Percentiles rank a stretch among this genome's conserved stretches.
These are phyloP conservation scores for Acanthosoma haemorrhoidale DNA, from an alignment of 2,888 invertebrate genomes.

Conservation along the genomic window DNA sequence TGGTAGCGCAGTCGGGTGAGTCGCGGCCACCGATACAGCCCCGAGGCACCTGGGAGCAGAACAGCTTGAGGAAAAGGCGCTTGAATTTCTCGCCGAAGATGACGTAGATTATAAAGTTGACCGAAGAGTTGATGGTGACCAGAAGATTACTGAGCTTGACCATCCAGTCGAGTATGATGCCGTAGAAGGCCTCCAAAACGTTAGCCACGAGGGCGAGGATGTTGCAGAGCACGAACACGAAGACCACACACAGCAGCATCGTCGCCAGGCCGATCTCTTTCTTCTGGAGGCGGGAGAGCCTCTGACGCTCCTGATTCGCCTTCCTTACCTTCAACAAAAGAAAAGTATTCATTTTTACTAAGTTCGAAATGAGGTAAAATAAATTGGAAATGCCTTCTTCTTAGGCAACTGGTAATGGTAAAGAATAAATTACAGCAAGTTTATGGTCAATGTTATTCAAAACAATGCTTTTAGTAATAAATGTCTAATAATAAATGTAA, in stretches of 20 bases:
- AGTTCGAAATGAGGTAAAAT: no score
- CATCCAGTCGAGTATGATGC: slow-evolving; percentile 60
- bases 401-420: no score
- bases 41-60: slow-evolving; percentile 57
- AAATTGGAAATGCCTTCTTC: no score
- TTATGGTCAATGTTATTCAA: no score
- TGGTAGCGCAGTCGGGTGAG: slow-evolving; percentile 62
- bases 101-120: slow-evolving; percentile 96
- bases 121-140: slow-evolving; percentile 93
- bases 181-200: slow-evolving; percentile 74
- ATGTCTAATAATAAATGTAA: no score
- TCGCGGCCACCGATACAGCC: slow-evolving; percentile 54
- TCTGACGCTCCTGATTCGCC: slow-evolving; percentile 83
- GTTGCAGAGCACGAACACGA: slow-evolving; percentile 92
- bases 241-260: slow-evolving; percentile 89
- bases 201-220: slow-evolving; percentile 79
- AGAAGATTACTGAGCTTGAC: slow-evolving; percentile 83
- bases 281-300: slow-evolving; percentile 80
- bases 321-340: slow-evolving; percentile 62
- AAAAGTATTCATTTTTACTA: background rate
- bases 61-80: slow-evolving; percentile 72
- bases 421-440: no score
- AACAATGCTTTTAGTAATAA: no score
- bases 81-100: slow-evolving; percentile 97
- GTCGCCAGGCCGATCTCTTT: slow-evolving; percentile 91